Evolutionary conservation across 2,113 vertebrate genomes (phyloP).

Genomic region (Scomber japonicus): DNA sequence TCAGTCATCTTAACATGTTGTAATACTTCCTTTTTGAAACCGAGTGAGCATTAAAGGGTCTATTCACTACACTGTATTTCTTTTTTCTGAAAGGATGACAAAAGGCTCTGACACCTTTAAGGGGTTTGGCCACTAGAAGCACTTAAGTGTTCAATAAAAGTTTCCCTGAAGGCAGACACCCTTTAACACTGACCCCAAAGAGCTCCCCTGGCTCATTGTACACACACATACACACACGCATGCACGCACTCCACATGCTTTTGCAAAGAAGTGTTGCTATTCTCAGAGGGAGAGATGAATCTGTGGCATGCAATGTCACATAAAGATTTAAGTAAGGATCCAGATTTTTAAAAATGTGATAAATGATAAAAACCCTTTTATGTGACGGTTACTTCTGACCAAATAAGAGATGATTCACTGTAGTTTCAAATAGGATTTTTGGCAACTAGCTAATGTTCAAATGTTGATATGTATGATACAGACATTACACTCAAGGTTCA

Average conservation of each 20-base stretch:
- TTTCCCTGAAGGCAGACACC: slow-evolving; percentile 70
- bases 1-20: not conserved
- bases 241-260: not conserved
- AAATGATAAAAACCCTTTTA: not conserved
- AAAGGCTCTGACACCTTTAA: slow-evolving; percentile 65
- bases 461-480: not conserved
- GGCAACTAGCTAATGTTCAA: not conserved
- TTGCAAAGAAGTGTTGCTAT: slow-evolving; percentile 6
- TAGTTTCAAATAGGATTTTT: not conserved
- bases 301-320: slow-evolving; percentile 12
- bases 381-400: not conserved
- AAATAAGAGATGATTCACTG: not conserved
- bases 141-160: slow-evolving; percentile 80
- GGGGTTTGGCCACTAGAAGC: slow-evolving; percentile 68
- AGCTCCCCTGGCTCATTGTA: slow-evolving; percentile 57
- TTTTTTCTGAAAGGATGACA: slow-evolving; percentile 45
- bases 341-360: not conserved
- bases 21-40: not conserved
- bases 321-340: slow-evolving; percentile 8
- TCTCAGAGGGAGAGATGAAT: slow-evolving; percentile 8
- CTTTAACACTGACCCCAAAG: slow-evolving; percentile 68
- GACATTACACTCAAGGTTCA: not conserved
- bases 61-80: not conserved
- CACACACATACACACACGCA: slow-evolving; percentile 15
- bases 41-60: not conserved